Evolutionary conservation across 1,140 invertebrate species (phyloP).

Genomic region (Saxidomus purpurata): DNA sequence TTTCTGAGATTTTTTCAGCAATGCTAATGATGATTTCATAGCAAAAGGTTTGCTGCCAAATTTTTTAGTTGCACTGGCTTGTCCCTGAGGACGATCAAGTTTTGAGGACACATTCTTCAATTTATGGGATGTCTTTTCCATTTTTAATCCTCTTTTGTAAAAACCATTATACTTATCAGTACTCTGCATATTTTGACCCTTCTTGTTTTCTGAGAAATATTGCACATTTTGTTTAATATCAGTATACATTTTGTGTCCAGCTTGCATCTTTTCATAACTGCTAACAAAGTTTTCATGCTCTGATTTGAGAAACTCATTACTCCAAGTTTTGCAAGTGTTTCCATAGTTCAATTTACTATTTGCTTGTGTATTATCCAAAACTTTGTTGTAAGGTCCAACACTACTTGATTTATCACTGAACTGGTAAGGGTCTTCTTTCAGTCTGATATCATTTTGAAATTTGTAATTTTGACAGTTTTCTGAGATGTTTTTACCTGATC

Average conservation of each 20-base stretch:
- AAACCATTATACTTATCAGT: not conserved
- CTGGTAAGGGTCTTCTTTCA: slow-evolving; percentile 22
- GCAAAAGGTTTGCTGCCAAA: slow-evolving; percentile 29
- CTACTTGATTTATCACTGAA: slow-evolving; percentile 50
- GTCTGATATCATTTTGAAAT: not conserved
- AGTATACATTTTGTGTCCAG: not conserved
- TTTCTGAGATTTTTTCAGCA: slow-evolving; percentile 50
- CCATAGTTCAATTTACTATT: not conserved
- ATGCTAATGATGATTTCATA: slow-evolving; percentile 39
- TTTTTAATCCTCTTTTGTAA: slow-evolving; percentile 12
- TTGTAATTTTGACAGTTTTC: slow-evolving; percentile 34
- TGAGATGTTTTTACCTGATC: slow-evolving; percentile 65
- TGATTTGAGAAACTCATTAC: not conserved
- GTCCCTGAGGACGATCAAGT: slow-evolving; percentile 21
- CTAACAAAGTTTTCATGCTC: slow-evolving; percentile 19
- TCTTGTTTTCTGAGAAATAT: slow-evolving; percentile 13
- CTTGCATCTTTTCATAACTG: not conserved
- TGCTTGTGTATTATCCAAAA: not conserved
- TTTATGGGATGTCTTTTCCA: slow-evolving; percentile 12
- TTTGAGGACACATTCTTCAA: not conserved
- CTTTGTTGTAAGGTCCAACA: not conserved
- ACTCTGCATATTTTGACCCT: not conserved
- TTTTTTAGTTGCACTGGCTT: slow-evolving; percentile 30
- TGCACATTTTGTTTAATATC: slow-evolving; percentile 43
- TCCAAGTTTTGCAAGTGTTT: not conserved